phyloP scores from a whole-genome alignment of 2,113 vertebrate genomes.

The Lontra canadensis region DNA sequence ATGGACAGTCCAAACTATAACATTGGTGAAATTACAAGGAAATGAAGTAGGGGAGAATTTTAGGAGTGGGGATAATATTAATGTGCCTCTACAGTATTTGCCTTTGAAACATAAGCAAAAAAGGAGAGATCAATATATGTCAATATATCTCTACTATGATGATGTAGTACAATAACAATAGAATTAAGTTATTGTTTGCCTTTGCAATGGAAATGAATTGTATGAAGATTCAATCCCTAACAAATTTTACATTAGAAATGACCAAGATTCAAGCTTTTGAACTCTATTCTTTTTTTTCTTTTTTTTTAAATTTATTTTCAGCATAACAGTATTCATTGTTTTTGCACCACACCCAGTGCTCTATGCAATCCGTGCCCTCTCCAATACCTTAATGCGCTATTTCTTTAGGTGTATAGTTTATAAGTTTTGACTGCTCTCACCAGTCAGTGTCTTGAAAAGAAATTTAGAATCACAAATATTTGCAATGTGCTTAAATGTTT shows the following conservation, averaged over 20 bases:
- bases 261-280: neutral
- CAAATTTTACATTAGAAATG: neutral
- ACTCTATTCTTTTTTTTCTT: neutral
- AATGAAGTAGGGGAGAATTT: neutral
- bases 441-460: neutral
- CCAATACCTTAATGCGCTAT: neutral
- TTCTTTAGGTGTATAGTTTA: neutral
- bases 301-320: too few relatives aligned
- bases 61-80: neutral
- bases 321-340: too few relatives aligned
- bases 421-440: neutral
- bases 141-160: neutral
- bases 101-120: slow-evolving; percentile 1
- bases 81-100: neutral
- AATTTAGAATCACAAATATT: neutral
- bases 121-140: neutral
- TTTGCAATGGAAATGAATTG: neutral
- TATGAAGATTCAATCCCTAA: neutral
- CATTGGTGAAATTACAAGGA: neutral
- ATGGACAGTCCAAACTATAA: neutral
- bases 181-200: neutral
- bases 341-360: too few relatives aligned
- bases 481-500: neutral
- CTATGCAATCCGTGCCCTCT: too few relatives aligned
- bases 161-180: neutral